phyloP scores from a whole-genome alignment of 2,888 invertebrate genomes.

The Caenorhabditis imperialis region DNA sequence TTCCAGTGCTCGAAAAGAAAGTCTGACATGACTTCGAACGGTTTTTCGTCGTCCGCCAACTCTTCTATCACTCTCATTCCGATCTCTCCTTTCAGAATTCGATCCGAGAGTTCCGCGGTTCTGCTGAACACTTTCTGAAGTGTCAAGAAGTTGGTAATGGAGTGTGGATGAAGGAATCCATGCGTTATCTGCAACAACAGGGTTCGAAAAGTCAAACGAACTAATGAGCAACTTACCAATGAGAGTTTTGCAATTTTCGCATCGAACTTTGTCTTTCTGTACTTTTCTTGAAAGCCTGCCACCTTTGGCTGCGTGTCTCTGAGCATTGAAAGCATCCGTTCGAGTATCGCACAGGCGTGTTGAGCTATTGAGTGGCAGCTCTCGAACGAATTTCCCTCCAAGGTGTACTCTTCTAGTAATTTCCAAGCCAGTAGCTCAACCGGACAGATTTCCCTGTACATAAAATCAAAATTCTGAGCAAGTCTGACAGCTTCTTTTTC shows the following conservation, averaged over 20 bases:
- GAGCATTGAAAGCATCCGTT: too few relatives aligned
- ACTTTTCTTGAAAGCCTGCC: background rate
- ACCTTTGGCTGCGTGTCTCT: background rate
- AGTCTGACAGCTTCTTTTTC: slow-evolving; percentile 2
- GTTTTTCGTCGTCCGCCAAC: too few relatives aligned
- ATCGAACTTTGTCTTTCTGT: background rate
- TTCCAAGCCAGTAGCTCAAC: background rate
- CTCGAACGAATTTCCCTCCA: too few relatives aligned
- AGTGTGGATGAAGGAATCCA: background rate
- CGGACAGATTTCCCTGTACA: background rate
- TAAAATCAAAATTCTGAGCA: background rate
- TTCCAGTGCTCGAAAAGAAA: too few relatives aligned
- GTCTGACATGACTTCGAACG: too few relatives aligned
- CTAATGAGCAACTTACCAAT: too few relatives aligned
- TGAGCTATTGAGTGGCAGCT: too few relatives aligned
- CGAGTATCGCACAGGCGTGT: too few relatives aligned
- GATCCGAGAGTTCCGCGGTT: too few relatives aligned
- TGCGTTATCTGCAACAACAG: background rate
- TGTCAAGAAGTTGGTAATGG: background rate
- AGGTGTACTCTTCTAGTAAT: background rate
- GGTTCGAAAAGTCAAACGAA: background rate
- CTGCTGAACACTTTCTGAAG: too few relatives aligned
- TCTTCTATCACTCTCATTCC: background rate
- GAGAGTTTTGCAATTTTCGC: background rate
- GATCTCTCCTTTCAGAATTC: background rate